Evolutionary conservation across 1,140 invertebrate genomes (phyloP).

Genomic region (Drepana arcuata): DNA sequence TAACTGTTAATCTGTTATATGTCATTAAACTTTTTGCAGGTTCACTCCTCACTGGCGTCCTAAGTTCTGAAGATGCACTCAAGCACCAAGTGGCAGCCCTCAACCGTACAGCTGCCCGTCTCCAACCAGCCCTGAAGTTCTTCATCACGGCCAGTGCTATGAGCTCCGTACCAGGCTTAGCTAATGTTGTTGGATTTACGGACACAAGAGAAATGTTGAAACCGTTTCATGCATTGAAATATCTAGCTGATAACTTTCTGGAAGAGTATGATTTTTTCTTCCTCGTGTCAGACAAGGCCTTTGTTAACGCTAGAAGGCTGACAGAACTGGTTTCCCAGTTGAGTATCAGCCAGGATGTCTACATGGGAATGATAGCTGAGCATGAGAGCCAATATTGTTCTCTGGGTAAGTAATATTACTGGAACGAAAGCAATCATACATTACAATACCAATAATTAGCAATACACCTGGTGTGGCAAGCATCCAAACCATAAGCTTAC

Average conservation of each 20-base stretch:
- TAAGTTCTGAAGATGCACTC: conserved; percentile 82
- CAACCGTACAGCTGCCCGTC: conserved; percentile 84
- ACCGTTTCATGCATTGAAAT: conserved; percentile 89
- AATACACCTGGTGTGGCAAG: no score
- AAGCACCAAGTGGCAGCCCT: conserved; percentile 80
- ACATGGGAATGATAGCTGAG: conserved; percentile 76
- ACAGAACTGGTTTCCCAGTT: conserved; percentile 80
- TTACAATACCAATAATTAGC: no score
- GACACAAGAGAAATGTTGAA: conserved; percentile 81
- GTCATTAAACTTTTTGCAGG: conserved; percentile 10
- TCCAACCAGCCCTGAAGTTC: conserved; percentile 86
- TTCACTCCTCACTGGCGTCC: conserved; percentile 88
- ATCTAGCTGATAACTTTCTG: conserved; percentile 89
- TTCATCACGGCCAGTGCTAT: conserved; percentile 78
- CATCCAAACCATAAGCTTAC: no score
- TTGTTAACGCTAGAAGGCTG: conserved; percentile 82
- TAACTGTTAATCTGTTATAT: no score
- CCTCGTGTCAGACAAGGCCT: conserved; percentile 85
- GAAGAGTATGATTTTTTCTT: conserved; percentile 94
- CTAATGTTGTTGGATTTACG: conserved; percentile 84
- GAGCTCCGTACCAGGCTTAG: conserved; percentile 78
- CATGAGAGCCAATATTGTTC: conserved; percentile 75
- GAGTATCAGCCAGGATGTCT: conserved; percentile 86
- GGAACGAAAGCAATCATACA: no score
- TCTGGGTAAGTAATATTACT: conserved; percentile 78